These are phyloP conservation scores for Porites lutea DNA, from an alignment of 64 coral and sea anemone species.

Conservation along the genomic window DNA sequence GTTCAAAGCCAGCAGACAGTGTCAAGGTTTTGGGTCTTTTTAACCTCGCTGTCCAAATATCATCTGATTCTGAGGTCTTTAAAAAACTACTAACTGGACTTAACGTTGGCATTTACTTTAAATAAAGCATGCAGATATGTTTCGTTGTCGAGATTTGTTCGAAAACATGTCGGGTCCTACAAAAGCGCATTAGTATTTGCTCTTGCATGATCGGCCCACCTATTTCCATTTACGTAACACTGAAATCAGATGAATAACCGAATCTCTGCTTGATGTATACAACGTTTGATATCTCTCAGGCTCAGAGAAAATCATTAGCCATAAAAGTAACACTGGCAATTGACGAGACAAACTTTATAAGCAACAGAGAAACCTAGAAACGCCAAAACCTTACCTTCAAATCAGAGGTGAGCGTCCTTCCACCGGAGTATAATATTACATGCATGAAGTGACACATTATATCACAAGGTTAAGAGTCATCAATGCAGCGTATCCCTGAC, in stretches of 20 bases:
- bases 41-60: slow-evolving; percentile 45
- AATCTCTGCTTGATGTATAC: too few relatives aligned
- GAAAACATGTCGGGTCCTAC: too few relatives aligned
- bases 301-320: too few relatives aligned
- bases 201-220: too few relatives aligned
- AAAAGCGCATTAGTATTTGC: too few relatives aligned
- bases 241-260: too few relatives aligned
- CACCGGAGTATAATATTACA: too few relatives aligned
- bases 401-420: background rate
- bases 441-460: background rate
- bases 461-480: too few relatives aligned
- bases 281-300: too few relatives aligned
- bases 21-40: background rate
- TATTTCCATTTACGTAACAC: too few relatives aligned
- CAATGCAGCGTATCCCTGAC: background rate
- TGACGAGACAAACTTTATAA: too few relatives aligned
- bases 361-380: background rate
- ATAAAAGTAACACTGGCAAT: too few relatives aligned
- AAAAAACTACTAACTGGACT: slow-evolving; percentile 19
- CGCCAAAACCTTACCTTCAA: background rate
- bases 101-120: background rate
- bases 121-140: background rate
- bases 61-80: slow-evolving; percentile 56
- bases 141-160: background rate
- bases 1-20: background rate